Evolutionary conservation across 2,113 vertebrate genomes (phyloP).

Genomic region (Machaerirhynchus nigripectus): DNA sequence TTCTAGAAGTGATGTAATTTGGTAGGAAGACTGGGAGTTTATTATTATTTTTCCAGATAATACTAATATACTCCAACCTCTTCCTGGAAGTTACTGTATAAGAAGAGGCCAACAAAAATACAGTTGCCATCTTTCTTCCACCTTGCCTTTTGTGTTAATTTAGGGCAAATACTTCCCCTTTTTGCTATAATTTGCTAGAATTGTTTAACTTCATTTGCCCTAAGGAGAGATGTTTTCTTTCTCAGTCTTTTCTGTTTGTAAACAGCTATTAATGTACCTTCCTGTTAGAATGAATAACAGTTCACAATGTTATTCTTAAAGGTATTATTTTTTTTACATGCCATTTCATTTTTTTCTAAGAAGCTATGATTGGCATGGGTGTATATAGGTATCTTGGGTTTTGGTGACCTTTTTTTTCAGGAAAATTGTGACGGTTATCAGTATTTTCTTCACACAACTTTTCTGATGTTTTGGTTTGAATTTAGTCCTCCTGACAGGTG

Average conservation of each 20-base stretch:
- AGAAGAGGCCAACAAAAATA: background rate
- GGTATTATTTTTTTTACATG: conserved; percentile 1
- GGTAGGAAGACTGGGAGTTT: background rate
- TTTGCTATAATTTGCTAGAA: background rate
- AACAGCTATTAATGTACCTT: background rate
- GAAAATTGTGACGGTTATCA: conserved; percentile 2
- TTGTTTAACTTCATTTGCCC: background rate
- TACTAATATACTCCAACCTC: background rate
- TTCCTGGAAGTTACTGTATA: background rate
- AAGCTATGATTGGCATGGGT: background rate
- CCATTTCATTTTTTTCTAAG: background rate
- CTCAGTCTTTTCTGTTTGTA: background rate
- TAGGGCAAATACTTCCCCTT: background rate
- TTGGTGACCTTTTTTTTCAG: background rate
- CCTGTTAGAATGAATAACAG: background rate
- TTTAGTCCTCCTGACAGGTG: background rate
- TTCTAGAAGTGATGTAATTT: background rate
- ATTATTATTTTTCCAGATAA: background rate
- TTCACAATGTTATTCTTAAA: background rate
- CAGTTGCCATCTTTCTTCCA: conserved; percentile 14
- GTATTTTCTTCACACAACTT: conserved; percentile 31
- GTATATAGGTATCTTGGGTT: background rate
- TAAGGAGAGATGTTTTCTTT: background rate
- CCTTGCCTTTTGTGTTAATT: conserved; percentile 19
- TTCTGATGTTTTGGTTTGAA: background rate